A percentile compares a stretch with the other conserved stretches of the same genome.
Conservation (phyloP, 30 jellyfish, hydroid and myxozoan species). For the Morbakka virulenta region DNA sequence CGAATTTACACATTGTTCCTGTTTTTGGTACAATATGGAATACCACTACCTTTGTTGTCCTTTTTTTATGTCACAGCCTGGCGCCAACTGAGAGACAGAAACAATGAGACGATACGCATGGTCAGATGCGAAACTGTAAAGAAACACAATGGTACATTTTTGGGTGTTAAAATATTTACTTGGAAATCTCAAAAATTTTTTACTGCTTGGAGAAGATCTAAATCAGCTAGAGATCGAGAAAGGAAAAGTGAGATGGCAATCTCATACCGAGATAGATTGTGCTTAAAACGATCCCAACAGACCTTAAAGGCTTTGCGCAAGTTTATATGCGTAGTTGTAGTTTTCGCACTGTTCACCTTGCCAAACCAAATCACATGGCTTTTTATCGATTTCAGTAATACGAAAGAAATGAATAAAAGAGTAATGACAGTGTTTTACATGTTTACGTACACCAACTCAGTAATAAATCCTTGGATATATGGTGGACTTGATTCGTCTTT, state of each 20-base stretch:
- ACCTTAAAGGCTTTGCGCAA: slow-evolving; percentile 19
- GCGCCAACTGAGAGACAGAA: neutral
- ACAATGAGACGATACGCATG: slow-evolving; percentile 19
- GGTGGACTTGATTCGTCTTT: slow-evolving; percentile 35
- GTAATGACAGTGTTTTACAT: slow-evolving; percentile 13
- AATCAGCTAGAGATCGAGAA: neutral
- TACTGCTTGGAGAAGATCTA: neutral
- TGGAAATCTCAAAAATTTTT: neutral
- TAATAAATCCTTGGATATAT: slow-evolving; percentile 56
- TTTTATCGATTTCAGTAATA: slow-evolving; percentile 7
- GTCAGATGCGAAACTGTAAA: neutral
- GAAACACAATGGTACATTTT: neutral
- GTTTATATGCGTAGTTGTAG: slow-evolving; percentile 37
- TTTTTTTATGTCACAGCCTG: slow-evolving; percentile 19
- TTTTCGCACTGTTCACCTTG: slow-evolving; percentile 49
- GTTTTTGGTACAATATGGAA: slow-evolving; percentile 33
- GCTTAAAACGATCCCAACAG: slow-evolving; percentile 31
- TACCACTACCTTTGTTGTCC: slow-evolving; percentile 37
- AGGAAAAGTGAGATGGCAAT: too few relatives aligned
- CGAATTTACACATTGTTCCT: slow-evolving; percentile 10
- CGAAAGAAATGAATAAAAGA: neutral
- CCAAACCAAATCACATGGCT: slow-evolving; percentile 67
- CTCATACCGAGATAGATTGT: neutral
- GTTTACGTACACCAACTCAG: slow-evolving; percentile 65
- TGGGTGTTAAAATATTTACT: neutral